Percentiles rank a stretch among this genome's conserved stretches.
phyloP scores from a whole-genome alignment of 1,140 invertebrate species.

The Drosophila melanogaster region DNA sequence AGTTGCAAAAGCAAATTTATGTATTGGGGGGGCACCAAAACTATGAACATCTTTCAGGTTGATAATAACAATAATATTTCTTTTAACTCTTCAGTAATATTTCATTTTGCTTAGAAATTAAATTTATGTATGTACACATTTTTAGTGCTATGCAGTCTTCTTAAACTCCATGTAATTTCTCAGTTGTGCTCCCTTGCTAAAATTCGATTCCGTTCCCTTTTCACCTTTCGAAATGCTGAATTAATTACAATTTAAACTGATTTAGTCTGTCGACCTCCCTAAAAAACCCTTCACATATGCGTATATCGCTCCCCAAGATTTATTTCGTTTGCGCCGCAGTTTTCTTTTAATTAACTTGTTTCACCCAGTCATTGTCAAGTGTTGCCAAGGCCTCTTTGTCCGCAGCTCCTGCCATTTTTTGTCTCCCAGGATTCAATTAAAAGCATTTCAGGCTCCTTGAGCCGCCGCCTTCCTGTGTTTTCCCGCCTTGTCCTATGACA shows the following conservation, averaged over 20 bases:
- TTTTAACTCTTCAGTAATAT: not conserved
- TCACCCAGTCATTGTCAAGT: conserved; percentile 76
- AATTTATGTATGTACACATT: too few relatives aligned
- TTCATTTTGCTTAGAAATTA: not conserved
- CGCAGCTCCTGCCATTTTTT: conserved; percentile 27
- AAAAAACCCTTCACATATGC: conserved; percentile 4
- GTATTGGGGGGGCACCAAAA: too few relatives aligned
- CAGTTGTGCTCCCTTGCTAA: not conserved
- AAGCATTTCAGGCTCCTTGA: conserved; percentile 64
- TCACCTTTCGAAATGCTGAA: conserved; percentile 38
- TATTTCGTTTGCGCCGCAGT: conserved; percentile 77
- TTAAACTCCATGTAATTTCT: too few relatives aligned
- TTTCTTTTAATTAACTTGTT: conserved; percentile 82
- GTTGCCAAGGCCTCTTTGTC: conserved; percentile 61
- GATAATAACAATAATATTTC: not conserved
- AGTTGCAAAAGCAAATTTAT: too few relatives aligned
- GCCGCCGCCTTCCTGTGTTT: conserved; percentile 29
- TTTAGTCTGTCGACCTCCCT: conserved; percentile 17
- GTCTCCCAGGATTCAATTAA: conserved; percentile 69
- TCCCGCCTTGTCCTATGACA: conserved; percentile 63
- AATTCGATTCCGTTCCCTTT: not conserved
- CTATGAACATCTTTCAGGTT: too few relatives aligned
- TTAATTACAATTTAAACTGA: conserved; percentile 77
- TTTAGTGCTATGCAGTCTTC: not conserved
- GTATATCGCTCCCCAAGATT: conserved; percentile 48